A percentile compares a stretch with the other conserved stretches of the same genome.
Conservation (phyloP, 2,888 invertebrate genomes). For the Tethea ocularis region DNA sequence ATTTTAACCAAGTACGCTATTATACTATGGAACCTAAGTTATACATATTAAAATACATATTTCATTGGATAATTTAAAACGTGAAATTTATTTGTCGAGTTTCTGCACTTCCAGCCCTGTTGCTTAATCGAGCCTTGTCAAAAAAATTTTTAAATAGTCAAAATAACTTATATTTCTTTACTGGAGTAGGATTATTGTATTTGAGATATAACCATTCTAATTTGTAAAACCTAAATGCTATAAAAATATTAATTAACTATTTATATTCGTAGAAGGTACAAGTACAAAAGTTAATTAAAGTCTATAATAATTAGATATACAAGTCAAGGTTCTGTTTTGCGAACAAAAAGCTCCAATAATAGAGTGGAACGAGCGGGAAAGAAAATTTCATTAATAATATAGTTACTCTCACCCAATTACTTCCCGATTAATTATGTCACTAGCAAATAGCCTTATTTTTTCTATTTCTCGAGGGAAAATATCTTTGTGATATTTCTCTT, state of each 20-base stretch:
- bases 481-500: not conserved
- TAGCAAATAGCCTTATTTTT: conserved; percentile 37
- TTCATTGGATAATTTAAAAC: too few relatives aligned
- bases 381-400: conserved; percentile 46
- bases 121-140: too few relatives aligned
- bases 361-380: conserved; percentile 21
- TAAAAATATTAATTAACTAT: too few relatives aligned
- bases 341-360: conserved; percentile 24
- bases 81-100: too few relatives aligned
- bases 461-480: not conserved
- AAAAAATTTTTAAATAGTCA: too few relatives aligned
- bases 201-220: too few relatives aligned
- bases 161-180: too few relatives aligned
- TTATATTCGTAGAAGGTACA: not conserved
- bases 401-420: conserved; percentile 44
- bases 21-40: too few relatives aligned
- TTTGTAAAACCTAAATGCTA: too few relatives aligned
- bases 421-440: conserved; percentile 54
- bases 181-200: too few relatives aligned
- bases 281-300: conserved; percentile 10
- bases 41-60: too few relatives aligned
- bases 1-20: not conserved
- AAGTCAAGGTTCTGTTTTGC: conserved; percentile 25
- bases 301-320: conserved; percentile 11
- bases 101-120: too few relatives aligned